A percentile compares a stretch with the other conserved stretches of the same genome.
These are phyloP conservation scores for Formica selysi DNA, from an alignment of 1,140 invertebrate genomes.

Conservation along the genomic window DNA sequence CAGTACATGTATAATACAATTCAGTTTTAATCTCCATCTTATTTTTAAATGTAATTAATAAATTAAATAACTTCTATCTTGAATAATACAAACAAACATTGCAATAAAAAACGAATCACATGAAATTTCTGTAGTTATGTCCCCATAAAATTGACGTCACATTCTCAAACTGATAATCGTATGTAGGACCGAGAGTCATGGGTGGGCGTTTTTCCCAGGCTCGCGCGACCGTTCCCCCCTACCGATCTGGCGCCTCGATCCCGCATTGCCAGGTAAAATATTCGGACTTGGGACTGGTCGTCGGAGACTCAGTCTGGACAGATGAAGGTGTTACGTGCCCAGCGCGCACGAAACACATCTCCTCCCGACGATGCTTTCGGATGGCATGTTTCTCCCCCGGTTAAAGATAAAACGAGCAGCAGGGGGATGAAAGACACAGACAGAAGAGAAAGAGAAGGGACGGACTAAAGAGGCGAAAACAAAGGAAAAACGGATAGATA, in stretches of 20 bases:
- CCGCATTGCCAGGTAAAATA: constrained; percentile 63
- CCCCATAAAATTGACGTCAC: constrained; percentile 38
- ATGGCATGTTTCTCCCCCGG: constrained; percentile 34
- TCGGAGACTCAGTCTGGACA: constrained; percentile 71
- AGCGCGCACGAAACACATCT: constrained; percentile 73
- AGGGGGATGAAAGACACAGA: constrained; percentile 38
- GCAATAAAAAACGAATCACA: background rate
- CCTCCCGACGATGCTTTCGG: constrained; percentile 33
- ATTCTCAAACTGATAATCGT: constrained; percentile 52
- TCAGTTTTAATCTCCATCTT: background rate
- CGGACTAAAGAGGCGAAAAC: background rate
- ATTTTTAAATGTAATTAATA: background rate
- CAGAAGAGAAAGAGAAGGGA: constrained; percentile 40
- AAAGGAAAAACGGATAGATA: constrained; percentile 48
- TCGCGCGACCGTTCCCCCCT: constrained; percentile 58
- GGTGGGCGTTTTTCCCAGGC: constrained; percentile 76
- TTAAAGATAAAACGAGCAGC: constrained; percentile 59
- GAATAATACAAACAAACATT: background rate
- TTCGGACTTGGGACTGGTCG: constrained; percentile 63
- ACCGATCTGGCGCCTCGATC: constrained; percentile 64
- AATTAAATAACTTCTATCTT: background rate
- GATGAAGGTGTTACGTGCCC: constrained; percentile 82
- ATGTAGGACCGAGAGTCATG: constrained; percentile 57
- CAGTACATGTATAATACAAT: background rate
- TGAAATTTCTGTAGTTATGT: background rate